A percentile compares a stretch with the other conserved stretches of the same genome.
These are phyloP conservation scores for Pollimyrus isidori DNA, from an alignment of 2,113 vertebrate species.

Conservation along the genomic window DNA sequence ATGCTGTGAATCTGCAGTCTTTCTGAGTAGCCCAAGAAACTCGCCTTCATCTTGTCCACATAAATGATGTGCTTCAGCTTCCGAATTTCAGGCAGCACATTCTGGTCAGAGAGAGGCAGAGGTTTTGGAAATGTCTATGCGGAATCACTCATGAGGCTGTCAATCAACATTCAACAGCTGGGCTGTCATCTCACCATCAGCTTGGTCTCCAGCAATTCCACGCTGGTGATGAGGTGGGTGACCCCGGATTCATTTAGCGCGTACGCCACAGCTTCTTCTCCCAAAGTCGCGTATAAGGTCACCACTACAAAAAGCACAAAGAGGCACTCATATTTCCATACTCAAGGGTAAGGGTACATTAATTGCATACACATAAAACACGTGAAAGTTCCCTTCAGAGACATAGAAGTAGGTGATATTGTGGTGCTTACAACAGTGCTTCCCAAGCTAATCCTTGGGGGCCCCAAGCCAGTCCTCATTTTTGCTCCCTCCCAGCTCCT, in stretches of 20 bases:
- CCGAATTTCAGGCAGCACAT: constrained; percentile 62
- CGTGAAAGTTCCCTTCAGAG: neutral
- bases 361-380: neutral
- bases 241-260: constrained; percentile 88
- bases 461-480: neutral
- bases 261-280: constrained; percentile 81
- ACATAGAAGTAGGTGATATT: neutral
- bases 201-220: constrained; percentile 81
- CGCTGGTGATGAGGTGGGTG: constrained; percentile 81
- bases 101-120: constrained; percentile 49
- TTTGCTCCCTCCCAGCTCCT: neutral
- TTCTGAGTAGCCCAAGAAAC: constrained; percentile 71
- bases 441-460: neutral
- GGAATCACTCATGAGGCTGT: neutral
- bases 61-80: constrained; percentile 84
- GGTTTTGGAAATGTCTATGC: constrained; percentile 1
- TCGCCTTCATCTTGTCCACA: constrained; percentile 74
- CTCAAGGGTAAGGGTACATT: neutral
- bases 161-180: neutral
- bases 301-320: constrained; percentile 66
- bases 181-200: constrained; percentile 70
- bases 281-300: constrained; percentile 90
- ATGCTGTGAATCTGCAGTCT: constrained; percentile 76
- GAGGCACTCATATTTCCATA: neutral
- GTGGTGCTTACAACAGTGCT: neutral